Conservation (phyloP, 2,113 vertebrate genomes). For the Pelmatolapia mariae region DNA sequence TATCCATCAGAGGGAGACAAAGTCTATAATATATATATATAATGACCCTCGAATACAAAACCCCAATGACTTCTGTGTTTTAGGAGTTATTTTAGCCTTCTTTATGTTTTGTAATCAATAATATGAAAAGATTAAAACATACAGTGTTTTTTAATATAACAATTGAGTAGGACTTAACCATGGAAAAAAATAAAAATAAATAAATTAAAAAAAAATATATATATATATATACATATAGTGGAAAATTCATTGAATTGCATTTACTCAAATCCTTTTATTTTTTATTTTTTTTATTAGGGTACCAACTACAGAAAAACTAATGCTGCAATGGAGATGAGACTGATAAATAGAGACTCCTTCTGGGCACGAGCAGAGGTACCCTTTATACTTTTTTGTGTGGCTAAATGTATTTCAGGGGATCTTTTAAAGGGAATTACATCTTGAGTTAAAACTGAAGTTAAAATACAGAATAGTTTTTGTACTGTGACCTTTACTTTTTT, state of each 20-base stretch:
- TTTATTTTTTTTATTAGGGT: slow-evolving; percentile 61
- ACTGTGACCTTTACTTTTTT: neutral
- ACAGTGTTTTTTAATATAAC: neutral
- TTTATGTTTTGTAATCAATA: neutral
- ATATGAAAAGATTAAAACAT: neutral
- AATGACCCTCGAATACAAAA: neutral
- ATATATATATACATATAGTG: fast-evolving
- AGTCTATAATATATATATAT: neutral
- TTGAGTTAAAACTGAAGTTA: neutral
- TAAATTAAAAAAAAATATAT: fast-evolving
- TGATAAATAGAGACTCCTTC: slow-evolving; percentile 80
- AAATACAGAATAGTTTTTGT: neutral
- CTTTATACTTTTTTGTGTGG: neutral
- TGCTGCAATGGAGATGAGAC: slow-evolving; percentile 80
- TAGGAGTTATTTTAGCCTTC: neutral
- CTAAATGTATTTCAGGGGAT: neutral
- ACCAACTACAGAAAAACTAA: slow-evolving; percentile 87
- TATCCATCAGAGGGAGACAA: slow-evolving; percentile 53
- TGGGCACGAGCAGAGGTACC: slow-evolving; percentile 81
- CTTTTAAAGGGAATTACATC: neutral
- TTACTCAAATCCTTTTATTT: neutral
- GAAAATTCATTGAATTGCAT: neutral
- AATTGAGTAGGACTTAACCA: neutral
- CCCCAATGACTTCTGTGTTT: neutral
- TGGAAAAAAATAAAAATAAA: neutral